phyloP scores from a whole-genome alignment of 2,113 vertebrate genomes.

The Sprattus sprattus region DNA sequence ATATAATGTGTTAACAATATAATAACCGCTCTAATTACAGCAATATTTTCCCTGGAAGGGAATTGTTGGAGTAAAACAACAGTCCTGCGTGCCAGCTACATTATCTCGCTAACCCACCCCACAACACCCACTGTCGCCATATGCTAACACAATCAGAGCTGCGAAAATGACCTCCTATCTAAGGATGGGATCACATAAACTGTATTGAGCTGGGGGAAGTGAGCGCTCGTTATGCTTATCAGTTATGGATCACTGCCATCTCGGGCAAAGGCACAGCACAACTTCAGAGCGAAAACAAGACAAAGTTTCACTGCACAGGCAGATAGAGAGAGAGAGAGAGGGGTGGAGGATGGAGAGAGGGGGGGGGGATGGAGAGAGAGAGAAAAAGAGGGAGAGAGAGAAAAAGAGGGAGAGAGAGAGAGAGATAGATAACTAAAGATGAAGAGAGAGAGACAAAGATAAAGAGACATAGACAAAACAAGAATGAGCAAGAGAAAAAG shows the following conservation, averaged over 20 bases:
- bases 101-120: neutral
- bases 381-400: neutral
- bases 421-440: neutral
- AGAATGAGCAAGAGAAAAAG: neutral
- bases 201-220: neutral
- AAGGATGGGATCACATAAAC: neutral
- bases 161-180: conserved; percentile 30
- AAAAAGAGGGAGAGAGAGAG: neutral
- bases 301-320: neutral
- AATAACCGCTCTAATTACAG: neutral
- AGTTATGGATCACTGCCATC: conserved; percentile 23
- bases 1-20: conserved; percentile 8
- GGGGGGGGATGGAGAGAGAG: neutral
- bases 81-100: neutral
- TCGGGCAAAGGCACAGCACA: neutral
- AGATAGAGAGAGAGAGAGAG: neutral
- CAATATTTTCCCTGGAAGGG: neutral
- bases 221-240: conserved; percentile 19
- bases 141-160: neutral
- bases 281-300: neutral
- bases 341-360: neutral
- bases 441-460: too few species aligned
- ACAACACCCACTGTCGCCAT: neutral
- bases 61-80: neutral
- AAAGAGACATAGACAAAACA: neutral